These are phyloP conservation scores for Gadus macrocephalus DNA, from an alignment of 2,113 vertebrate species.

Conservation along the genomic window DNA sequence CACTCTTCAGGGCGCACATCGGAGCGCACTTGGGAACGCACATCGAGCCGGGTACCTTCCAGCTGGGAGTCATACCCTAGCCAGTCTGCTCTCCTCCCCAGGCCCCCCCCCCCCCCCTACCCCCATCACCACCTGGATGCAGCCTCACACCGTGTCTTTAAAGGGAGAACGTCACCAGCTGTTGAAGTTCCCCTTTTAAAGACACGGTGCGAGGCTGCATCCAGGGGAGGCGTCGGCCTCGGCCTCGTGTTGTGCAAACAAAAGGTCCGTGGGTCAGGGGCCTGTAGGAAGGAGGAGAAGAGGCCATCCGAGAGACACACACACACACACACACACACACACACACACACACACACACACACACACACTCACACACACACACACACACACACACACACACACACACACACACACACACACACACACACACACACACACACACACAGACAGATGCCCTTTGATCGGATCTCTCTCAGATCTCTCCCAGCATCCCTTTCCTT, in stretches of 20 bases:
- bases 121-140: no score
- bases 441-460: constrained; percentile 56
- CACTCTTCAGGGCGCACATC: no score
- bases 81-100: no score
- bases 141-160: no score
- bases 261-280: constrained; percentile 41
- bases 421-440: constrained; percentile 6
- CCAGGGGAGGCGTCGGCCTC: constrained; percentile 43
- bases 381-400: constrained; percentile 7
- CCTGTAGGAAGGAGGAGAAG: constrained; percentile 40
- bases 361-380: constrained; percentile 20
- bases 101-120: no score
- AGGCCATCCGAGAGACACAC: constrained; percentile 36
- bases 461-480: constrained; percentile 64
- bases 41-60: no score
- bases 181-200: not conserved
- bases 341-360: constrained; percentile 20
- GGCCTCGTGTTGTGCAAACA: constrained; percentile 61
- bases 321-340: constrained; percentile 11
- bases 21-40: no score
- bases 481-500: constrained; percentile 52
- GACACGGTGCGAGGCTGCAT: constrained; percentile 24
- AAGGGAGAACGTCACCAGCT: no score
- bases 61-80: no score
- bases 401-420: constrained; percentile 11